Conservation (phyloP, 2,113 vertebrate genomes). For the Callorhinus ursinus region DNA sequence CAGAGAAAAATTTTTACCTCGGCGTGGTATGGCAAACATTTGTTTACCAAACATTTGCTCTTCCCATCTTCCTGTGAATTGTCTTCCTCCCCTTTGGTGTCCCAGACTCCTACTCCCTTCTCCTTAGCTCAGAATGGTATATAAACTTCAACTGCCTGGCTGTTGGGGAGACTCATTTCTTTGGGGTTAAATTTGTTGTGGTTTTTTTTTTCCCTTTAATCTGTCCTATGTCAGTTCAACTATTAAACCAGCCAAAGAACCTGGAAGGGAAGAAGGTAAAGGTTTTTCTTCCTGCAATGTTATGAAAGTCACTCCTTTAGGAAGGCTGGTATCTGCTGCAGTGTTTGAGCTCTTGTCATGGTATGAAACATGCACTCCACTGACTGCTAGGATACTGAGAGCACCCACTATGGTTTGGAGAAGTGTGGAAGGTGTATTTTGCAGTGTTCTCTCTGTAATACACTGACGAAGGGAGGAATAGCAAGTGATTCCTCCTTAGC, state of each 20-base stretch:
- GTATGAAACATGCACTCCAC: rapidly evolving
- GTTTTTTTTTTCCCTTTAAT: not conserved
- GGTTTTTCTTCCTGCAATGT: not conserved
- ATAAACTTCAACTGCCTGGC: not conserved
- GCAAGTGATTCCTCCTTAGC: not conserved
- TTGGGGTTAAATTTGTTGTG: not conserved
- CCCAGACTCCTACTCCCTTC: not conserved
- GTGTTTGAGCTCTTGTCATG: not conserved
- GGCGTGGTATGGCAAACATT: not conserved
- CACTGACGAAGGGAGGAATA: not conserved
- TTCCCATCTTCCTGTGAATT: not conserved
- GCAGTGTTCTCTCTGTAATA: not conserved
- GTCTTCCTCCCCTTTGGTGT: not conserved
- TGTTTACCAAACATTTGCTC: not conserved
- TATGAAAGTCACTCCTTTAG: not conserved
- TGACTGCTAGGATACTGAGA: not conserved
- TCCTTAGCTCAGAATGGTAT: not conserved
- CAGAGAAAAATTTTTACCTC: not conserved
- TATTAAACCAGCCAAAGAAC: not conserved
- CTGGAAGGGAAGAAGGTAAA: not conserved
- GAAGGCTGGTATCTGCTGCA: not conserved
- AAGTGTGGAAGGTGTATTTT: not conserved
- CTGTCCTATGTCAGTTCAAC: not conserved
- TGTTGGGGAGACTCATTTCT: not conserved
- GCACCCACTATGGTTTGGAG: not conserved